Percentiles rank a stretch among this genome's conserved stretches.
These are phyloP conservation scores for Parus major DNA, from an alignment of 2,113 vertebrate genomes.

Conservation along the genomic window DNA sequence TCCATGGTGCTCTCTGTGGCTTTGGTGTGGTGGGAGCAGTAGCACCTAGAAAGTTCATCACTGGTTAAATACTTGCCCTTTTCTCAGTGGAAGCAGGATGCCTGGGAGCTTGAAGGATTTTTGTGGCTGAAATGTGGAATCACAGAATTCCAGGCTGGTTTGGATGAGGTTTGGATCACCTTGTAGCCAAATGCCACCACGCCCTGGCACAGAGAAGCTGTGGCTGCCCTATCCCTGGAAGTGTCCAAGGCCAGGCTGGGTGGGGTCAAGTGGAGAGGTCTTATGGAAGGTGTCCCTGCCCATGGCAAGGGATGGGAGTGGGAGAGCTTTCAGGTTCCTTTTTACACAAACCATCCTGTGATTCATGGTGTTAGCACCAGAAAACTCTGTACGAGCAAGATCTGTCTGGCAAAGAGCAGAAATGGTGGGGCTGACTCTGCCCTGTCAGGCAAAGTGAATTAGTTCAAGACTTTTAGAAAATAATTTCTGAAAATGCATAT, in stretches of 20 bases:
- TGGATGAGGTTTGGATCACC: background rate
- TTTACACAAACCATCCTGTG: background rate
- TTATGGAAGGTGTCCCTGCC: background rate
- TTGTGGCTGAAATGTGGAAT: background rate
- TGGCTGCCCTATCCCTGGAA: background rate
- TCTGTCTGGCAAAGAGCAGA: background rate
- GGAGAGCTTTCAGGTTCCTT: background rate
- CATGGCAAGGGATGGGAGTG: background rate
- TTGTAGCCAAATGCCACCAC: background rate
- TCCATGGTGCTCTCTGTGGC: background rate
- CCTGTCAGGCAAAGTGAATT: background rate
- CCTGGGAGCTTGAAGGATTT: background rate
- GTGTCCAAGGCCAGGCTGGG: background rate
- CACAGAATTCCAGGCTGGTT: background rate
- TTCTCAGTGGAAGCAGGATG: background rate
- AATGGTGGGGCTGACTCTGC: background rate
- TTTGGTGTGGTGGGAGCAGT: background rate
- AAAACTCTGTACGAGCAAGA: accelerated
- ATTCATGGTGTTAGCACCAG: background rate
- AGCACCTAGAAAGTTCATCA: background rate
- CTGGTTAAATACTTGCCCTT: background rate
- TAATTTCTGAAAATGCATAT: accelerated
- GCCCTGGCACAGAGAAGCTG: background rate
- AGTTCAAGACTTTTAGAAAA: background rate
- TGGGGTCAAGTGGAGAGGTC: background rate